phyloP scores from a whole-genome alignment of 2,888 invertebrate species.

The Tholera decimalis region DNA sequence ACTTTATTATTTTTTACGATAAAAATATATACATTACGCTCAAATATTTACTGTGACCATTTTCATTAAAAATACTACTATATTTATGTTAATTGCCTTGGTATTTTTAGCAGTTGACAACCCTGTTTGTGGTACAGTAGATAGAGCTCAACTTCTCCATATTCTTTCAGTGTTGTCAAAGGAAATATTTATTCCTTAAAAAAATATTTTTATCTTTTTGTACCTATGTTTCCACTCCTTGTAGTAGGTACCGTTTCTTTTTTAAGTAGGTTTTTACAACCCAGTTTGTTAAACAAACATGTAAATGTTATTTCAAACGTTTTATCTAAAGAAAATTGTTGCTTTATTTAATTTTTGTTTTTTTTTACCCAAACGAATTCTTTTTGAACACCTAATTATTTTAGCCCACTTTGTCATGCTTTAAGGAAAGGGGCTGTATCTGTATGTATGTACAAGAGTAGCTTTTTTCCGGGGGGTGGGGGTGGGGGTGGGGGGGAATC shows the following conservation, averaged over 20 bases:
- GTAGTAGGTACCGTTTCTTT: too few species aligned
- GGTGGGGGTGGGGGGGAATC: too few species aligned
- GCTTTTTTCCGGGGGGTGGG: too few species aligned
- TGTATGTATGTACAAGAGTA: too few species aligned
- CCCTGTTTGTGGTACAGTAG: constrained; percentile 19
- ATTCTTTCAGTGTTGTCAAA: constrained; percentile 40
- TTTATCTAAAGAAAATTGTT: constrained; percentile 1
- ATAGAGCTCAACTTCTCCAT: constrained; percentile 25
- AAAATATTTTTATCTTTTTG: constrained; percentile 32
- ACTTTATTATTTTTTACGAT: too few species aligned
- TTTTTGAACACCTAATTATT: background rate
- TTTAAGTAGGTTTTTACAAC: constrained; percentile 5
- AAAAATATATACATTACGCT: too few species aligned
- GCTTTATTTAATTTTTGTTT: too few species aligned
- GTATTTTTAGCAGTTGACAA: background rate
- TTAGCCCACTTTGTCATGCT: background rate
- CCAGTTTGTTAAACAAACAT: constrained; percentile 23
- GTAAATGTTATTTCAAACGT: constrained; percentile 25
- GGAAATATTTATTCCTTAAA: constrained; percentile 30
- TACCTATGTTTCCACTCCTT: constrained; percentile 18
- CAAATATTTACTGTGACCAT: too few species aligned
- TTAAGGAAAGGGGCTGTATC: too few species aligned
- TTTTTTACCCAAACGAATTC: too few species aligned
- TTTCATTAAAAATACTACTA: background rate
- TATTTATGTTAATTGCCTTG: too few species aligned